Percentiles rank a stretch among this genome's conserved stretches.
These are phyloP conservation scores for Alces alces DNA, from an alignment of 2,113 vertebrate genomes.

Conservation along the genomic window DNA sequence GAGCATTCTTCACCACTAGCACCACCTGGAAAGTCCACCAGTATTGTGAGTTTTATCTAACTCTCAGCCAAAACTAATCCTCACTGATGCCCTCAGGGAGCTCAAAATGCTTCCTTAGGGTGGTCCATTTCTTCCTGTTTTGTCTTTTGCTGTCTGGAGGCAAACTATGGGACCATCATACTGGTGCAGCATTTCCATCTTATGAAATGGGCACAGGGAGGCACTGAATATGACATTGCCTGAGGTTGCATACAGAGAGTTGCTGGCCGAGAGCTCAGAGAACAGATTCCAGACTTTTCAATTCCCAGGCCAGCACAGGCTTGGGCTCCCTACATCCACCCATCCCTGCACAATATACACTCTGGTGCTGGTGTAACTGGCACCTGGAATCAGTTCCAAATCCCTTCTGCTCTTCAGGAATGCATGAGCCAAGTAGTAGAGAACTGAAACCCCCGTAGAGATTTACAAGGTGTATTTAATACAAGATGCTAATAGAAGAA, in stretches of 20 bases:
- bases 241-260: background rate
- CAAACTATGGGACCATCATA: background rate
- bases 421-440: background rate
- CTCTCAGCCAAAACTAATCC: background rate
- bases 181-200: background rate
- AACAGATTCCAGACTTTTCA: background rate
- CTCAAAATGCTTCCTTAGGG: background rate
- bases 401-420: background rate
- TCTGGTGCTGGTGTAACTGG: background rate
- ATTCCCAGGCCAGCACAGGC: background rate
- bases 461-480: background rate
- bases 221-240: fast-evolving
- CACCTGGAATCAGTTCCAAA: background rate
- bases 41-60: background rate
- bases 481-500: background rate
- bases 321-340: background rate
- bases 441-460: background rate
- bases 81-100: background rate
- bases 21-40: background rate
- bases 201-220: background rate
- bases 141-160: background rate
- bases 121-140: background rate
- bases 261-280: background rate
- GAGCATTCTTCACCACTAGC: background rate
- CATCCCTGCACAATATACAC: background rate